Evolutionary conservation across 2,888 invertebrate species (phyloP), one percentile per base, ranked within the genome.

Genomic region (Mystacides longicornis): DNA sequence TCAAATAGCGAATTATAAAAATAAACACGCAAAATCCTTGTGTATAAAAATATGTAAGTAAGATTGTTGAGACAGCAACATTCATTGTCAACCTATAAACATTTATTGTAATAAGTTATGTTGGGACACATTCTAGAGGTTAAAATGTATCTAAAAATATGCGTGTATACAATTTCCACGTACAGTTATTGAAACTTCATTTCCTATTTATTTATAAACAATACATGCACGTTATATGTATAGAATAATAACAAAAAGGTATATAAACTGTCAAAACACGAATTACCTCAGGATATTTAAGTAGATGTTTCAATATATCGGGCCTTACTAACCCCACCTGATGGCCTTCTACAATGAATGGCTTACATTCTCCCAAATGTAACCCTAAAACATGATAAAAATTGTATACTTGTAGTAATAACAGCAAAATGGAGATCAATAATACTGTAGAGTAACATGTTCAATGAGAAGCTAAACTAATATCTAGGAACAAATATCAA

Each of bases 291-390:
- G 93, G 91, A 71, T 87, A 90, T 70, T 84, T 82, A 62, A 84
- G 75, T 59, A 94, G 78, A 68, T 90, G 84, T 70, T 86, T 85
- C 74, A 89, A 81, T 55, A 94, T 87, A 77, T 93, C 87, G 52
- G 88, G 86, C 64, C 89, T 81, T 64, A 95, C 84, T 61, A 94
- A 76, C 58, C 95, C 95, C 55, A 95, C 90, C 79, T 93, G 92
- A 67, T 87, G 86, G 54, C 89, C 92, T 68, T 88, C 89, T 51
- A 94, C 89, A 63, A 91, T 80, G 71, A 95, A 93, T 50, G 93
- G 93, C 68, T 85, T 83, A 74, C 89, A 92, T 63, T 64, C 54
- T 54, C 57, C 46, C 23, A 63, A 69, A 68, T 62, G 65, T 62
- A 62, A 64, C 61, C 58, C 54, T 54, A 54, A 52, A 50, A 54